Percentiles rank a stretch among this genome's conserved stretches.
Evolutionary conservation across 2,888 invertebrate genomes (phyloP).

Genomic region (Pecten maximus): DNA sequence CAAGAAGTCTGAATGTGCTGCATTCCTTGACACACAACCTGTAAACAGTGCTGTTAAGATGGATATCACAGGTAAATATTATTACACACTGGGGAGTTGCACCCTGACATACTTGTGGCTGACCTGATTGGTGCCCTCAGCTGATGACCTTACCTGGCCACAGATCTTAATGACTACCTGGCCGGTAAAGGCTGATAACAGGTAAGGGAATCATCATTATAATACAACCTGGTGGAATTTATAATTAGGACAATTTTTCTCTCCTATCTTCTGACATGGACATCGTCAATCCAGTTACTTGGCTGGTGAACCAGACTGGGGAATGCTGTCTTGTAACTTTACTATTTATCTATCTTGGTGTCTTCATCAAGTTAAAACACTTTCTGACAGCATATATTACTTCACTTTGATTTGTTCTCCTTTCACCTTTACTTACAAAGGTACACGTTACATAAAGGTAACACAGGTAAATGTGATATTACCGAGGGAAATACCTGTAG

Average conservation of each 20-base stretch:
- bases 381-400: not conserved
- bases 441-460: not conserved
- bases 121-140: not conserved
- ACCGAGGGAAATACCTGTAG: not conserved
- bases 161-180: not conserved
- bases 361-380: slow-evolving; percentile 10
- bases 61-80: not conserved
- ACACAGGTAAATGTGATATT: not conserved
- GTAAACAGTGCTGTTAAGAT: not conserved
- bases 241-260: not conserved
- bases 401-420: not conserved
- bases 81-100: not conserved
- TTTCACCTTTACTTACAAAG: slow-evolving; percentile 30
- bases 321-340: not conserved
- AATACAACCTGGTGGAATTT: not conserved
- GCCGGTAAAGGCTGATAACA: not conserved
- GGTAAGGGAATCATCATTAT: slow-evolving; percentile 25
- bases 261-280: not conserved
- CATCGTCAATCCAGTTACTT: not conserved
- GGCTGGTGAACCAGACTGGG: not conserved
- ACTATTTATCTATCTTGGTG: not conserved
- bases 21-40: not conserved
- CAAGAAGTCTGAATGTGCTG: not conserved
- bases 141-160: not conserved
- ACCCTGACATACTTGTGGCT: slow-evolving; percentile 26